Evolutionary conservation across 2,888 invertebrate species (phyloP).

Genomic region (Caenorhabditis imperialis): DNA sequence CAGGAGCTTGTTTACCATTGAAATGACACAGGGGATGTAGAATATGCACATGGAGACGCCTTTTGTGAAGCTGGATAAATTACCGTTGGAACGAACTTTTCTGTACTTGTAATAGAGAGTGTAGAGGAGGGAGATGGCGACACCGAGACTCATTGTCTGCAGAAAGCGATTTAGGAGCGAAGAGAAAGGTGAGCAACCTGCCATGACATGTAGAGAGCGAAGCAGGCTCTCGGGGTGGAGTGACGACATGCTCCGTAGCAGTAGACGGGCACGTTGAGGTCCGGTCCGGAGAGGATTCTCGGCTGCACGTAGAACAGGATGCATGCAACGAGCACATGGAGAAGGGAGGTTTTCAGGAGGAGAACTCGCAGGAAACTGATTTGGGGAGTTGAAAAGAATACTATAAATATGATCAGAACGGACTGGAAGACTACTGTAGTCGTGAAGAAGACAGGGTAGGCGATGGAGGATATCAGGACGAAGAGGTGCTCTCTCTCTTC

Average conservation of each 20-base stretch:
- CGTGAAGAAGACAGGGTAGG: conserved; percentile 10
- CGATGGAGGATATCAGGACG: not conserved
- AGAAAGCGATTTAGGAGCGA: too few species aligned
- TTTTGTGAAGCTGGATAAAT: not conserved
- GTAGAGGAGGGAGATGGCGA: conserved; percentile 12
- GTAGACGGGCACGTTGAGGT: conserved; percentile 7
- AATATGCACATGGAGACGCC: not conserved
- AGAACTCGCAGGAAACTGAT: conserved; percentile 11
- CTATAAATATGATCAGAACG: conserved; percentile 3
- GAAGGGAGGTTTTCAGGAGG: conserved; percentile 13
- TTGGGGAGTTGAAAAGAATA: conserved; percentile 8
- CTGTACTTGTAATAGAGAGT: conserved; percentile 21
- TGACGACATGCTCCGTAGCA: conserved; percentile 11
- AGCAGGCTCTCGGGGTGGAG: not conserved
- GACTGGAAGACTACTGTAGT: conserved; percentile 1
- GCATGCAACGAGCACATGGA: conserved; percentile 4
- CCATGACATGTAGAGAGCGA: conserved; percentile 15
- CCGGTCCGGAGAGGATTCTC: conserved; percentile 1
- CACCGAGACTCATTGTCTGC: conserved; percentile 21
- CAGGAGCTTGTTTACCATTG: conserved; percentile 3
- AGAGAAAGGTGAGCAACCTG: conserved; percentile 5
- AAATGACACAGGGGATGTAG: conserved; percentile 14
- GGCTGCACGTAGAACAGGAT: conserved; percentile 18
- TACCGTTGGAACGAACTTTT: not conserved
- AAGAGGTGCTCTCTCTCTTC: too few species aligned